Percentiles rank a stretch among this genome's conserved stretches.
Conservation (phyloP, 1,140 invertebrate genomes). For the Venturia canescens region DNA sequence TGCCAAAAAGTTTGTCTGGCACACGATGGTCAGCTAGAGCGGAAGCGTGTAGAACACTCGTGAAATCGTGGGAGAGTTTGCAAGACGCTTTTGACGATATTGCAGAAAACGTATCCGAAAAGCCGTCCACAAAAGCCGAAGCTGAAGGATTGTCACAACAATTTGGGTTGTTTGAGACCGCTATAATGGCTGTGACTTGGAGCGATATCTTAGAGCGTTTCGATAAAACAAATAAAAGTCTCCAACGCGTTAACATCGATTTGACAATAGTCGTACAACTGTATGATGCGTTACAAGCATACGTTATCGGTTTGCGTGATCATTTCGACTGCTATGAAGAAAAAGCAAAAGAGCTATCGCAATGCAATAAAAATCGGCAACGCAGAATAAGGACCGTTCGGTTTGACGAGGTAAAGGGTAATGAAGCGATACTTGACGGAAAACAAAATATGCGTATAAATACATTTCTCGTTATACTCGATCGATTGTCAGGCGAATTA, state of each 20-base stretch:
- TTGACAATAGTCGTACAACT: constrained; percentile 36
- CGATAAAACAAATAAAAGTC: constrained; percentile 46
- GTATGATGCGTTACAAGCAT: constrained; percentile 25
- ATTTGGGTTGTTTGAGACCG: constrained; percentile 39
- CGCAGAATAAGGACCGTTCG: constrained; percentile 1
- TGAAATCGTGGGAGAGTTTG: constrained; percentile 41
- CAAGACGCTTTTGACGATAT: constrained; percentile 32
- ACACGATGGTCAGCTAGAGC: constrained; percentile 42
- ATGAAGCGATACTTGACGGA: constrained; percentile 33
- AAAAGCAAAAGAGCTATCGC: constrained; percentile 33
- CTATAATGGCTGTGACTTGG: constrained; percentile 40
- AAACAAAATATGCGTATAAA: constrained; percentile 33
- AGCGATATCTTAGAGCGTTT: constrained; percentile 45
- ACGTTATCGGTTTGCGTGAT: constrained; percentile 40
- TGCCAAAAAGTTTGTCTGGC: constrained; percentile 31
- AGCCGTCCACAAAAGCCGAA: constrained; percentile 36
- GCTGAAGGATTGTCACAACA: constrained; percentile 40
- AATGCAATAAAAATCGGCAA: constrained; percentile 29
- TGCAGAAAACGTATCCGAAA: constrained; percentile 27
- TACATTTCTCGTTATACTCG: constrained; percentile 27
- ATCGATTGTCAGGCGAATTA: constrained; percentile 27
- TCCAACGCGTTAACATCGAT: constrained; percentile 40
- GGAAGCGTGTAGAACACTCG: constrained; percentile 35
- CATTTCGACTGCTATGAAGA: constrained; percentile 34
- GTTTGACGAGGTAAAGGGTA: constrained; percentile 14